Evolutionary conservation across 2,888 invertebrate genomes (phyloP).

Genomic region (Desoria tigrina): DNA sequence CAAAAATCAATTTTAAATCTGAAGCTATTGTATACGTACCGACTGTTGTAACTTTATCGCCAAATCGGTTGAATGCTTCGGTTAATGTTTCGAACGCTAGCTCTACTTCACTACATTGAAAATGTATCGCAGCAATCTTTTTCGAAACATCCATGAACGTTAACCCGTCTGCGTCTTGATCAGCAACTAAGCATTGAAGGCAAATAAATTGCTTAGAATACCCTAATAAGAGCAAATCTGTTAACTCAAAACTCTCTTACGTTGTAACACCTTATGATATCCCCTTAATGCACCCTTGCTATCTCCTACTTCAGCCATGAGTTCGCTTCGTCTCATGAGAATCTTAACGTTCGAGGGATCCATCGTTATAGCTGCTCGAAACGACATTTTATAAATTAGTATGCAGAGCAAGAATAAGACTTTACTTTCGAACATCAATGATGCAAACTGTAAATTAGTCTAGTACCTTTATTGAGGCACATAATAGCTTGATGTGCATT

Average conservation of each 20-base stretch:
- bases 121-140: conserved; percentile 71
- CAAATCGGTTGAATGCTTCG: conserved; percentile 73
- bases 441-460: not conserved
- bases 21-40: conserved; percentile 53
- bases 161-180: conserved; percentile 51
- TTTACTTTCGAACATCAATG: no score
- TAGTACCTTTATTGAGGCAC: conserved; percentile 70
- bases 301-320: conserved; percentile 68
- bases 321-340: conserved; percentile 71
- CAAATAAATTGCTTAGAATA: conserved; percentile 2
- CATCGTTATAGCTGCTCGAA: conserved; percentile 67
- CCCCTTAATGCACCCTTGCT: conserved; percentile 68
- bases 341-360: conserved; percentile 70
- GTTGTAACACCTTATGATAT: conserved; percentile 70
- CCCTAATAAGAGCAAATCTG: conserved; percentile 3
- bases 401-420: not conserved
- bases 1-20: no score
- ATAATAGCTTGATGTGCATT: conserved; percentile 76
- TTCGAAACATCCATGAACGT: conserved; percentile 64
- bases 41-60: conserved; percentile 66
- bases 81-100: conserved; percentile 75
- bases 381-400: not conserved
- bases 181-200: conserved; percentile 14
- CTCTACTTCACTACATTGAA: conserved; percentile 70
- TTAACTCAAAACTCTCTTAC: conserved; percentile 26